A percentile compares a stretch with the other conserved stretches of the same genome.
Evolutionary conservation across 2,888 invertebrate genomes (phyloP).

Genomic region (Drosophila sordidapex): DNA sequence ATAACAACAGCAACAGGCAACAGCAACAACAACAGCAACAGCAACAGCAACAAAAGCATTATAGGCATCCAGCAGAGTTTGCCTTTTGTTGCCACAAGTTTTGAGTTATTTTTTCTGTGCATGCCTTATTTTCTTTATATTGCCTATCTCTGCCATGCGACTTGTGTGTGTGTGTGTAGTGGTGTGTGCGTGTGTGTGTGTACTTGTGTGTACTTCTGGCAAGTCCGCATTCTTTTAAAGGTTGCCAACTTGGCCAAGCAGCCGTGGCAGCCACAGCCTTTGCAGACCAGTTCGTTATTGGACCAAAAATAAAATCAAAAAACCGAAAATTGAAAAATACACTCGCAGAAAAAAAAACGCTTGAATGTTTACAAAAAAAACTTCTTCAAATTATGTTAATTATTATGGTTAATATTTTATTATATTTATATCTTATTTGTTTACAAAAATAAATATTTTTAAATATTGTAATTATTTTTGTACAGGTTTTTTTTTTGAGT

Average conservation of each 20-base stretch:
- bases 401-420: not conserved
- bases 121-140: slow-evolving; percentile 59
- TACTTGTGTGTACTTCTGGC: slow-evolving; percentile 68
- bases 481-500: not conserved
- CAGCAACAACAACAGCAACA: slow-evolving; percentile 19
- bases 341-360: not conserved
- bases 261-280: slow-evolving; percentile 33
- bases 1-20: slow-evolving; percentile 17
- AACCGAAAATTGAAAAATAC: slow-evolving; percentile 26
- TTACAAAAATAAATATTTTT: not conserved
- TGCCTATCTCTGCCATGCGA: slow-evolving; percentile 55
- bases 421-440: not conserved
- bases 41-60: slow-evolving; percentile 28
- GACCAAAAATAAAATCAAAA: slow-evolving; percentile 44
- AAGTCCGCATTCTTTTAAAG: slow-evolving; percentile 84
- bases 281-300: slow-evolving; percentile 66
- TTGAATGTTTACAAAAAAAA: not conserved
- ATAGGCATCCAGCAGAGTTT: slow-evolving; percentile 61
- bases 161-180: slow-evolving; percentile 11
- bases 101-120: slow-evolving; percentile 76
- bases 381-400: not conserved
- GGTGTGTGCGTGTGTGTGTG: slow-evolving; percentile 16
- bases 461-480: not conserved
- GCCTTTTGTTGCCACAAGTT: slow-evolving; percentile 75
- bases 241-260: slow-evolving; percentile 80